A percentile compares a stretch with the other conserved stretches of the same genome.
Evolutionary conservation across 2,888 invertebrate genomes (phyloP).

Genomic region (Zaprionus obscuricornis): DNA sequence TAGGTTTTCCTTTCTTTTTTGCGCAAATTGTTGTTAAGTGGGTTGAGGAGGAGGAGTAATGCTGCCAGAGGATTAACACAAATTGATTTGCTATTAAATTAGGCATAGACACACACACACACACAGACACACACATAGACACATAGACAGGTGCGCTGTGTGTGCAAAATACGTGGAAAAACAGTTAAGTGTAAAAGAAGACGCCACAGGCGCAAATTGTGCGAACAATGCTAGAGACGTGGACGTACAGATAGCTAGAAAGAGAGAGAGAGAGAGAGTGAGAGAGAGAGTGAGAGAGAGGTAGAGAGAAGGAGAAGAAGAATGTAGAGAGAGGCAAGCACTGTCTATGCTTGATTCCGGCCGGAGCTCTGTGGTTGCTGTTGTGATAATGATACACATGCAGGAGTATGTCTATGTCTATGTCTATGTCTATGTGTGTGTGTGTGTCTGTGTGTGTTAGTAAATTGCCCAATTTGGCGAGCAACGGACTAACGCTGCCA

Average conservation of each 20-base stretch:
- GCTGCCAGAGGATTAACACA: constrained; percentile 68
- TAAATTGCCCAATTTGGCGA: constrained; percentile 74
- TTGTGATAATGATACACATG: constrained; percentile 76
- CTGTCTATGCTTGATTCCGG: constrained; percentile 48
- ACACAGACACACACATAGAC: constrained; percentile 15
- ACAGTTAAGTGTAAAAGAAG: constrained; percentile 78
- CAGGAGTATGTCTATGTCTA: constrained; percentile 7
- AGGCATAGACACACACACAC: constrained; percentile 47
- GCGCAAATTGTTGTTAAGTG: constrained; percentile 49
- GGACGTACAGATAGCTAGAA: too few species aligned
- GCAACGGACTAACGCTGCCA: constrained; percentile 46
- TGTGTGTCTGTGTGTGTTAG: constrained; percentile 30
- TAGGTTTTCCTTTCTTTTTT: constrained; percentile 10
- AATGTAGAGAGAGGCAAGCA: too few species aligned
- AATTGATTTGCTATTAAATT: constrained; percentile 82
- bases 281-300: too few species aligned
- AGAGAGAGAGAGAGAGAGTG: too few species aligned
- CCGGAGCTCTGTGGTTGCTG: constrained; percentile 63
- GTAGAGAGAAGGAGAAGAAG: too few species aligned
- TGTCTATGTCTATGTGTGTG: constrained; percentile 12
- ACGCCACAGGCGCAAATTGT: constrained; percentile 65
- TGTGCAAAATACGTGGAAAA: constrained; percentile 64
- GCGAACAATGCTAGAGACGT: too few species aligned
- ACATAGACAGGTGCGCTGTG: constrained; percentile 19
- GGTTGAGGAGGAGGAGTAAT: constrained; percentile 48